Conservation (phyloP, 2,113 vertebrate genomes). For the Argyrosomus japonicus region DNA sequence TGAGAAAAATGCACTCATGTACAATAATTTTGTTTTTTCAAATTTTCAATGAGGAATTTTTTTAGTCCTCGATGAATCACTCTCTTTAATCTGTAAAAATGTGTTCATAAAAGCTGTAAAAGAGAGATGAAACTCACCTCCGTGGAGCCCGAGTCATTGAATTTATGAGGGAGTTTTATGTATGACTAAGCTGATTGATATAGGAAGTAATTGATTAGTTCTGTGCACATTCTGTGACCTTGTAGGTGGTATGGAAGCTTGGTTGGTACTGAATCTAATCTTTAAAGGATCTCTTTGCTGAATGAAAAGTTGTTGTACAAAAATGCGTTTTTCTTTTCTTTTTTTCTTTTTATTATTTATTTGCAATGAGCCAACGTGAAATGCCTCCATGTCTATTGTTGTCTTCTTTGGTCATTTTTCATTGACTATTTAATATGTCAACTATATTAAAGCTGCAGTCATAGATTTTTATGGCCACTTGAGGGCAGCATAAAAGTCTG, state of each 20-base stretch:
- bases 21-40: neutral
- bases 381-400: neutral
- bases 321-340: neutral
- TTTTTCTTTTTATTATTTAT: too few species aligned
- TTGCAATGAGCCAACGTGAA: neutral
- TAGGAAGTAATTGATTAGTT: neutral
- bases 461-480: neutral
- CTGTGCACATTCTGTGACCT: neutral
- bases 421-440: neutral
- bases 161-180: neutral
- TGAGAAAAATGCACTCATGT: neutral
- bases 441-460: neutral
- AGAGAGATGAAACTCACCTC: neutral
- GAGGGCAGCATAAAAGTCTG: neutral
- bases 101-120: neutral
- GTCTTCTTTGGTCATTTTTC: neutral
- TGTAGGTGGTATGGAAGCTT: neutral
- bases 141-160: neutral
- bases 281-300: neutral
- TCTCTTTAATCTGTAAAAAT: neutral
- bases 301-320: neutral
- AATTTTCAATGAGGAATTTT: neutral
- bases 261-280: neutral
- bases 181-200: neutral
- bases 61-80: neutral